Conservation (phyloP, 2,113 vertebrate species). For the Pachyramphus minor region DNA sequence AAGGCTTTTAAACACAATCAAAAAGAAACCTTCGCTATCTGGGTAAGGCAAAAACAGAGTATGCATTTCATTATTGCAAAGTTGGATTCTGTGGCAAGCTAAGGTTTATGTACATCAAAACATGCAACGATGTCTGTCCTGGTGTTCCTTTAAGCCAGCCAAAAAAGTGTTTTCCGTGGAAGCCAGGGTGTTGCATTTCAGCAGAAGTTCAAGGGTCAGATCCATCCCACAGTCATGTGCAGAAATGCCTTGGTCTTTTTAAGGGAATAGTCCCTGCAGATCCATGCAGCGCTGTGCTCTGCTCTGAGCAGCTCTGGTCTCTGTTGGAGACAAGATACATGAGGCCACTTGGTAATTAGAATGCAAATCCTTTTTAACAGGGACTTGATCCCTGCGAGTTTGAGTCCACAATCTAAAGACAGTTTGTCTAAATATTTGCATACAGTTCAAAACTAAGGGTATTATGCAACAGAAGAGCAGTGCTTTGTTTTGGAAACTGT, state of each 20-base stretch:
- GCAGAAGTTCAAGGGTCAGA: not conserved
- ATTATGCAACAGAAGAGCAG: not conserved
- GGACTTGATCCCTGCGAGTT: not conserved
- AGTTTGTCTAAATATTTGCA: not conserved
- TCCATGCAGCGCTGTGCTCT: fast-evolving
- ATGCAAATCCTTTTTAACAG: not conserved
- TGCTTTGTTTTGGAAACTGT: not conserved
- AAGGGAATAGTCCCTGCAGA: fast-evolving
- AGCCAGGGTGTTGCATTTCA: not conserved
- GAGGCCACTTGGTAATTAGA: not conserved
- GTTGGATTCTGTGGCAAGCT: not conserved
- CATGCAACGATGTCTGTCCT: not conserved
- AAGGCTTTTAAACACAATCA: not conserved
- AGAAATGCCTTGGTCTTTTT: not conserved
- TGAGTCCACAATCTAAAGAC: not conserved
- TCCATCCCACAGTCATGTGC: not conserved
- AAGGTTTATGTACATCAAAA: not conserved
- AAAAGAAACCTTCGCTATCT: not conserved
- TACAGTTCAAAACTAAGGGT: not conserved
- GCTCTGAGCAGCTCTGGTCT: not conserved
- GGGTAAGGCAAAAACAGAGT: not conserved
- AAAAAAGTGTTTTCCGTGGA: not conserved
- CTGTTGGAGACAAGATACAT: not conserved
- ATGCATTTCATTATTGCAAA: not conserved
- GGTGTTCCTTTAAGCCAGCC: not conserved